phyloP scores from a whole-genome alignment of 2,797 vertebrate species.

The Parauchenoglanis ngamensis region DNA sequence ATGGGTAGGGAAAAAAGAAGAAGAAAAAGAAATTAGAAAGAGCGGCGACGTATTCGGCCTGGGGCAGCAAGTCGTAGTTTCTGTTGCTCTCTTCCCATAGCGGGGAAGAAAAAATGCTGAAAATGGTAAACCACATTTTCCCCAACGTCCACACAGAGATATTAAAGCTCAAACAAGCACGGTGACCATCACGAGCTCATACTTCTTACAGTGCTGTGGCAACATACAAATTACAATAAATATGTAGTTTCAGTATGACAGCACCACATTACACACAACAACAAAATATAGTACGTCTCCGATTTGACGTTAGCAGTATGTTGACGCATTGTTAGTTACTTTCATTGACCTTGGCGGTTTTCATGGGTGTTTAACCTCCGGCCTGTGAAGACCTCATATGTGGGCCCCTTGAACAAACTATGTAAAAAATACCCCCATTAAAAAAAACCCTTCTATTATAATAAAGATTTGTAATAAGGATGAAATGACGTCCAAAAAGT shows the following conservation, averaged over 20 bases:
- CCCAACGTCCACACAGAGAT: constrained; percentile 41
- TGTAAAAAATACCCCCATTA: constrained; percentile 78
- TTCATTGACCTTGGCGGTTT: constrained; percentile 78
- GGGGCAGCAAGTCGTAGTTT: constrained; percentile 38
- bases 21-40: constrained; percentile 45
- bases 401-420: constrained; percentile 72
- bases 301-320: constrained; percentile 87
- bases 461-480: constrained; percentile 46
- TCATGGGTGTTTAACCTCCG: constrained; percentile 87
- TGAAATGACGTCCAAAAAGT: background rate
- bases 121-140: constrained; percentile 47
- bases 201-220: background rate
- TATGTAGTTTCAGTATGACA: background rate
- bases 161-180: constrained; percentile 13
- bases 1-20: constrained; percentile 40
- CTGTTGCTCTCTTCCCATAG: constrained; percentile 18
- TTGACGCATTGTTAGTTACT: constrained; percentile 84
- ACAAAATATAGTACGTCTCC: constrained; percentile 54
- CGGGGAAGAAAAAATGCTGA: constrained; percentile 62
- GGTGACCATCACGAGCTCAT: background rate
- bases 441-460: constrained; percentile 81
- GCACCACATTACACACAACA: constrained; percentile 21
- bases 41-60: constrained; percentile 42
- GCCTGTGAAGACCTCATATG: constrained; percentile 87
- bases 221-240: background rate